Percentiles rank a stretch among this genome's conserved stretches.
phyloP scores from a whole-genome alignment of 2,797 vertebrate genomes.

The Tangara arthus region DNA sequence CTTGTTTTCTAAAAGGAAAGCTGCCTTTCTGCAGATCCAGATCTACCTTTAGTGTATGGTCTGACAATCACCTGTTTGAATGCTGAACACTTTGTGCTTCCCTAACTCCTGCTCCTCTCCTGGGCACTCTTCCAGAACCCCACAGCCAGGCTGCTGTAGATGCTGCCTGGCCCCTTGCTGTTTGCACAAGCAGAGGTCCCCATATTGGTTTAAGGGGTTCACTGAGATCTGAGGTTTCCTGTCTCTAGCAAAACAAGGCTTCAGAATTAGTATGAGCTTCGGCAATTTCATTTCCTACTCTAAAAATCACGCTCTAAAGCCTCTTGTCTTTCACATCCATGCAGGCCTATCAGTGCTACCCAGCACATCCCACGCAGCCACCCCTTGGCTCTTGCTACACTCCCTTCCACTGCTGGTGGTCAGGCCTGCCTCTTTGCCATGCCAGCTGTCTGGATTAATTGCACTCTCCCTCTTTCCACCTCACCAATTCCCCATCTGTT shows the following conservation, averaged over 20 bases:
- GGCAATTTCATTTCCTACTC: background rate
- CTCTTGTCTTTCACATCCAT: background rate
- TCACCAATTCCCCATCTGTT: constrained; percentile 59
- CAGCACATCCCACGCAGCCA: fast-evolving
- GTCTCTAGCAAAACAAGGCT: fast-evolving
- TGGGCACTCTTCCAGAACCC: background rate
- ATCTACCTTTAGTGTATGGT: background rate
- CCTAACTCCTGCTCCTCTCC: background rate
- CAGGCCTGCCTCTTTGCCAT: background rate
- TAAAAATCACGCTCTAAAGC: background rate
- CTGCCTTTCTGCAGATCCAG: background rate
- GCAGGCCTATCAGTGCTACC: background rate
- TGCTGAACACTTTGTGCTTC: background rate
- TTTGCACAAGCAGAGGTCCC: fast-evolving
- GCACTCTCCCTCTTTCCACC: constrained; percentile 23
- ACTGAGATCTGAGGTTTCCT: background rate
- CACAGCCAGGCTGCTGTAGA: background rate
- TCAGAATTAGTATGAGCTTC: background rate
- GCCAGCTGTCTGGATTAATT: constrained; percentile 60
- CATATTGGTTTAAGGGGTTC: background rate
- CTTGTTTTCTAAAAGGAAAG: background rate
- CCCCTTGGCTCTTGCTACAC: background rate
- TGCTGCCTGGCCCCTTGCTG: background rate
- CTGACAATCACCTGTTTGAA: background rate
- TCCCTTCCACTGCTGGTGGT: constrained; percentile 14